Evolutionary conservation across 2,888 invertebrate species (phyloP).

Genomic region (Conchocele bisecta): DNA sequence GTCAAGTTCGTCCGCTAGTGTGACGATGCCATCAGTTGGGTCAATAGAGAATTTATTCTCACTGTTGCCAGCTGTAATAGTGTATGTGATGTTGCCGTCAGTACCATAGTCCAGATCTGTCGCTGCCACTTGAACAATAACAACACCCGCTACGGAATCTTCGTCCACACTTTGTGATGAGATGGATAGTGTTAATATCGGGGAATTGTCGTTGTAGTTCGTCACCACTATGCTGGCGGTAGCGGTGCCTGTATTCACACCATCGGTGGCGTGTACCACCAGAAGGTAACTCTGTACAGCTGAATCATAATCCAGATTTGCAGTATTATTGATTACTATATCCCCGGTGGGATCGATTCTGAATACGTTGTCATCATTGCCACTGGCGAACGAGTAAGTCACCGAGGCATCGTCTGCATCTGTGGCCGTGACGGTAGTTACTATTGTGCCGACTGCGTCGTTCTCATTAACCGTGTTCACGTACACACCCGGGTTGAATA

Average conservation of each 20-base stretch:
- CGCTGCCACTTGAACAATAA: conserved; percentile 62
- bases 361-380: conserved; percentile 62
- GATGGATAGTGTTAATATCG: conserved; percentile 46
- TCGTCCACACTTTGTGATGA: conserved; percentile 59
- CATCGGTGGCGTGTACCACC: conserved; percentile 88
- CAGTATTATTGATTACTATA: conserved; percentile 57
- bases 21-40: conserved; percentile 62
- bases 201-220: conserved; percentile 64
- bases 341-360: conserved; percentile 51
- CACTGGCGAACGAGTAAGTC: conserved; percentile 63
- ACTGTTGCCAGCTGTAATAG: conserved; percentile 60
- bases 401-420: conserved; percentile 64
- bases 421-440: conserved; percentile 64
- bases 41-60: conserved; percentile 59
- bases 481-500: conserved; percentile 69
- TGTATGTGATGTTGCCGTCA: conserved; percentile 65
- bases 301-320: conserved; percentile 72
- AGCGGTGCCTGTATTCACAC: conserved; percentile 50
- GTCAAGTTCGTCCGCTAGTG: conserved; percentile 61
- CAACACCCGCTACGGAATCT: conserved; percentile 39
- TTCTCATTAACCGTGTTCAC: conserved; percentile 62
- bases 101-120: conserved; percentile 66
- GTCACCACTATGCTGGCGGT: conserved; percentile 60
- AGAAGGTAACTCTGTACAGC: conserved; percentile 86
- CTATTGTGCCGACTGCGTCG: conserved; percentile 38